These are phyloP conservation scores for Ivindomyrus marchei DNA, from an alignment of 2,113 vertebrate genomes.

Conservation along the genomic window DNA sequence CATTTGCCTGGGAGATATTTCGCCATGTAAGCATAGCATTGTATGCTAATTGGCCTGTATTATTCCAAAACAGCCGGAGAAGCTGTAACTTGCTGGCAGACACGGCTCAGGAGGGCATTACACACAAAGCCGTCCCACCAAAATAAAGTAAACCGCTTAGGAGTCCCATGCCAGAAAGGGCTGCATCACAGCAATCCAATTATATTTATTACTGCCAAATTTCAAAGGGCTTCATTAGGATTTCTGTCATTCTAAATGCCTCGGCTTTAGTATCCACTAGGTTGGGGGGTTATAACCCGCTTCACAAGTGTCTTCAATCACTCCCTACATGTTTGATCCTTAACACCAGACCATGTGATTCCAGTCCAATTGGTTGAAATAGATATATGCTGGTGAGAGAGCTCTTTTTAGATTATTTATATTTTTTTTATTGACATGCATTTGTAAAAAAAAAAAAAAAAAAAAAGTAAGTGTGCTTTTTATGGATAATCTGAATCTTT, in stretches of 20 bases:
- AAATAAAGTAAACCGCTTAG: neutral
- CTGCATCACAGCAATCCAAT: neutral
- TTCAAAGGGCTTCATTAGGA: neutral
- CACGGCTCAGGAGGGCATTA: neutral
- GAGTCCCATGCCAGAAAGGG: neutral
- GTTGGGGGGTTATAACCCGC: neutral
- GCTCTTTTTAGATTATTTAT: neutral
- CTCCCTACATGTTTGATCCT: neutral
- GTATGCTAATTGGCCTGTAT: neutral
- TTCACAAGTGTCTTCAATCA: neutral
- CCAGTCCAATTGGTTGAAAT: neutral
- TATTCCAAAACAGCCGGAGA: neutral
- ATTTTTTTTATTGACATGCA: neutral
- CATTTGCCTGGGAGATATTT: neutral
- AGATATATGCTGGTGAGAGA: neutral
- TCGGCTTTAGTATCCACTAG: neutral
- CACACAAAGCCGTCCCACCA: neutral
- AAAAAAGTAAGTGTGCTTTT: neutral
- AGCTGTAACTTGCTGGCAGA: neutral
- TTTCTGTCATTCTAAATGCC: neutral
- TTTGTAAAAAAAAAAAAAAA: neutral
- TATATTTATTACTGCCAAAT: neutral
- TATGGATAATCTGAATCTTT: neutral
- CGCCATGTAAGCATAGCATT: neutral
- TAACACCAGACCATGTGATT: neutral